Evolutionary conservation across 2,113 vertebrate genomes (phyloP), one percentile per base, ranked within the genome.

Genomic region (Gnathonemus longibarbis): DNA sequence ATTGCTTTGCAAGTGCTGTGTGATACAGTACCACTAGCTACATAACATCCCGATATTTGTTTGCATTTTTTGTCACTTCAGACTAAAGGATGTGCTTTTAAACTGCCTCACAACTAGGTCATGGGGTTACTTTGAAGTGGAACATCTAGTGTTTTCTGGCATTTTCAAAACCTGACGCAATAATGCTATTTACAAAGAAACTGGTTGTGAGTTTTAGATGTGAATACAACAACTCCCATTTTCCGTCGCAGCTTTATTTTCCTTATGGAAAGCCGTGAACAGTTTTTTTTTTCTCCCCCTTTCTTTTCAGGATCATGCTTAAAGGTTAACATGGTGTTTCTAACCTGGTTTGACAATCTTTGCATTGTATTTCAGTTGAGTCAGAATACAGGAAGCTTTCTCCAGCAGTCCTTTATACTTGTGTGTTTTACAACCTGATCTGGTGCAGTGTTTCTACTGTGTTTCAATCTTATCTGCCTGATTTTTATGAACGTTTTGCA

Each of bases 131-230:
- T 92, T 2, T 89, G 42, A 56, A 74, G 6, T 88, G 94, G 93
- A 93, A 87, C 93, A 92, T 93, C 93, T 91, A 92, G 74, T 70
- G 90, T 80, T 92, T 93, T 94, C 48, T 86, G 84, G 94, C 95
- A 94, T 94, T 90, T 94, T 92, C 94, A 91, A 93, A 90, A 95
- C 94, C 94, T 92, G 93, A 95, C 96, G 95, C 96, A 96, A 96
- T 96, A 96, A 96, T 92, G 95, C 95, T 93, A 93, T 94, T 90
- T 93, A 91, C 93, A 95, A 93, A 94, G 90, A 94, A 95, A 95
- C 94, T 92, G 83, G 92, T 31, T 93, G 92, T 92, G 93, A 93
- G 94, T 95, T 88, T 92, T 93, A 95, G 93, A 88, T 88, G 70
- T 94, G 94, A 94, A 94, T 86, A 62, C 39, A 86, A 49, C 46